These are phyloP conservation scores for Cecropterus lyciades DNA, from an alignment of 1,140 invertebrate genomes.

Conservation along the genomic window DNA sequence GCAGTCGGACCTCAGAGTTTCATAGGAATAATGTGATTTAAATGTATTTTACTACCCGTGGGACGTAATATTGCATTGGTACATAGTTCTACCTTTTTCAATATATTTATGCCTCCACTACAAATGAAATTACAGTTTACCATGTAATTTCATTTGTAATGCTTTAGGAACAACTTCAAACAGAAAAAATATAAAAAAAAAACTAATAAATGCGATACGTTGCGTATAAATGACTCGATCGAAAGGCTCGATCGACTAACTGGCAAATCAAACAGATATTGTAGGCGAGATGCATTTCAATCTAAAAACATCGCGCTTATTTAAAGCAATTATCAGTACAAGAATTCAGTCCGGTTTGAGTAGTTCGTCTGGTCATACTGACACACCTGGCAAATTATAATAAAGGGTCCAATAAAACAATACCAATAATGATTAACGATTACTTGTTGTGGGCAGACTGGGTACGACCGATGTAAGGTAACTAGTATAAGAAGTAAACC, in stretches of 20 bases:
- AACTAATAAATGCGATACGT: background rate
- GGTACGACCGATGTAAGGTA: slow-evolving; percentile 28
- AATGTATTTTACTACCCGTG: too few species aligned
- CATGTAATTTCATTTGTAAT: background rate
- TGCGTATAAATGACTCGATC: background rate
- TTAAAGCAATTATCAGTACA: slow-evolving; percentile 35
- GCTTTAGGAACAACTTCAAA: background rate
- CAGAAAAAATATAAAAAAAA: background rate
- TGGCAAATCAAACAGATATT: slow-evolving; percentile 9
- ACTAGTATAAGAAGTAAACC: slow-evolving; percentile 36
- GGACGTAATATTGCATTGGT: too few species aligned
- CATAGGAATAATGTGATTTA: too few species aligned
- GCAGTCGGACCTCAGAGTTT: too few species aligned
- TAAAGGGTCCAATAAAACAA: slow-evolving; percentile 49
- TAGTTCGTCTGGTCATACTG: slow-evolving; percentile 24
- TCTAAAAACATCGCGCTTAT: slow-evolving; percentile 18
- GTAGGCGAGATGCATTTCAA: slow-evolving; percentile 5
- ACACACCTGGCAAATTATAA: slow-evolving; percentile 51
- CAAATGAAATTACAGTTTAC: too few species aligned
- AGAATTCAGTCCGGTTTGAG: slow-evolving; percentile 43
- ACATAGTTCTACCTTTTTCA: too few species aligned
- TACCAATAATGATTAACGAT: slow-evolving; percentile 39
- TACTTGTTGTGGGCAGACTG: slow-evolving; percentile 41
- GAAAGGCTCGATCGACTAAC: slow-evolving; percentile 6
- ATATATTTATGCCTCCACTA: too few species aligned